These are phyloP conservation scores for Aphidius ervi DNA, from an alignment of 1,140 invertebrate species.

Conservation along the genomic window DNA sequence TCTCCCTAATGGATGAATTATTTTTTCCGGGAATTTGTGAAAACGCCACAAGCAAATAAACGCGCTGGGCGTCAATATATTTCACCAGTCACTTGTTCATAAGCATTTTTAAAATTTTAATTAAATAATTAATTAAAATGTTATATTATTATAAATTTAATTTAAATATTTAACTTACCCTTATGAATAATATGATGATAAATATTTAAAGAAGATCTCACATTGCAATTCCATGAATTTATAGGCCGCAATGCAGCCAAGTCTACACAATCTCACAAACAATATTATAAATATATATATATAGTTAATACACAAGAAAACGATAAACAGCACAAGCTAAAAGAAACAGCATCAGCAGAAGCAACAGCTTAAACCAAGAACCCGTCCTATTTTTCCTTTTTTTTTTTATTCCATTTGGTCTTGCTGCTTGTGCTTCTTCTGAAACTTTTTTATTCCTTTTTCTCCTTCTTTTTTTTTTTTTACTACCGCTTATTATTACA, in stretches of 20 bases:
- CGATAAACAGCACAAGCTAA: too few species aligned
- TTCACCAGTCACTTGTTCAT: not conserved
- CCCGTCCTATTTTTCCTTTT: too few species aligned
- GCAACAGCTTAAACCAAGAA: too few species aligned
- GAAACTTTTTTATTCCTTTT: too few species aligned
- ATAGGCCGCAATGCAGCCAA: conserved; percentile 15
- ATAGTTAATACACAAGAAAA: not conserved
- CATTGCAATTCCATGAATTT: conserved; percentile 30
- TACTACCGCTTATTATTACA: too few species aligned
- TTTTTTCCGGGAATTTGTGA: conserved; percentile 20
- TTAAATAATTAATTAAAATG: not conserved
- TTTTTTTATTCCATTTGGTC: not conserved
- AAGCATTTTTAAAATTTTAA: too few species aligned
- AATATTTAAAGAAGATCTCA: conserved; percentile 22
- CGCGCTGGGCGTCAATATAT: conserved; percentile 2
- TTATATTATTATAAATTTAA: too few species aligned
- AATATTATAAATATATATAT: conserved; percentile 3
- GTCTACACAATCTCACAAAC: conserved; percentile 1
- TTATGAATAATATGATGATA: conserved; percentile 16
- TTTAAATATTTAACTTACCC: conserved; percentile 22
- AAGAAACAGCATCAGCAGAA: too few species aligned
- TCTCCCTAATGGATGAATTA: conserved; percentile 20
- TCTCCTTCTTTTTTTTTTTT: too few species aligned
- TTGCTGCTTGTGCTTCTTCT: too few species aligned
- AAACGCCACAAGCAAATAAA: conserved; percentile 7